Conservation (phyloP, 2,113 vertebrate genomes). For the Anser brachyrhynchus region DNA sequence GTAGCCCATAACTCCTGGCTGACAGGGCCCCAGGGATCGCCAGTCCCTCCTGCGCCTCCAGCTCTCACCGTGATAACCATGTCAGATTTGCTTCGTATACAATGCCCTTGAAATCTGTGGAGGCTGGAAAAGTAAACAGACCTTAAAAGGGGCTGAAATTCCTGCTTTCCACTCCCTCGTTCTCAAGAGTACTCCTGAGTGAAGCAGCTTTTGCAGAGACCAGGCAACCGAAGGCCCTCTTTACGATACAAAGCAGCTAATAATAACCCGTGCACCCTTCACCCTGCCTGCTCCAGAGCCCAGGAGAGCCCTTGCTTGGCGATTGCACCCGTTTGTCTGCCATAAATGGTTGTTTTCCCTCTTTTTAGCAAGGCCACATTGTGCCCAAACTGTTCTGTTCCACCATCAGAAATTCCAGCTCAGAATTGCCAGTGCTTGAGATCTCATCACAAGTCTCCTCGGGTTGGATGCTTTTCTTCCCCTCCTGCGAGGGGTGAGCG, state of each 20-base stretch:
- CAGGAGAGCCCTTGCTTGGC: not conserved
- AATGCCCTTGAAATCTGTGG: not conserved
- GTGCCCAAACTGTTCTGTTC: not conserved
- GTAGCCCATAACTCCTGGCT: not conserved
- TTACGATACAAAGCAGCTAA: not conserved
- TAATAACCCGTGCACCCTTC: not conserved
- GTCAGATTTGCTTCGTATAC: not conserved
- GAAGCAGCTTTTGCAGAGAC: not conserved
- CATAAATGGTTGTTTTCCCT: not conserved
- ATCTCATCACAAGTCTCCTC: not conserved
- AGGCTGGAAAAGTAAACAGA: constrained; percentile 41
- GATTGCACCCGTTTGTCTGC: not conserved
- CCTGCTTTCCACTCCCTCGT: constrained; percentile 11
- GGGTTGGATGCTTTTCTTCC: not conserved
- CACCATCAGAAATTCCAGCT: not conserved
- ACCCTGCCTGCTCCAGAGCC: not conserved
- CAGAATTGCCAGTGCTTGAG: not conserved
- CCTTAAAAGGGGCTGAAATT: constrained; percentile 34
- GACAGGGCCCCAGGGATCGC: not conserved
- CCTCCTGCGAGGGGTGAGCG: not conserved
- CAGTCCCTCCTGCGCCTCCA: not conserved
- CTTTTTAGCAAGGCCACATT: not conserved
- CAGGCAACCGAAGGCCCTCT: not conserved
- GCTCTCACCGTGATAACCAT: not conserved
- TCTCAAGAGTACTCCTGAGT: not conserved